These are phyloP conservation scores for Pelobates fuscus DNA, from an alignment of 2,113 vertebrate genomes.

Conservation along the genomic window DNA sequence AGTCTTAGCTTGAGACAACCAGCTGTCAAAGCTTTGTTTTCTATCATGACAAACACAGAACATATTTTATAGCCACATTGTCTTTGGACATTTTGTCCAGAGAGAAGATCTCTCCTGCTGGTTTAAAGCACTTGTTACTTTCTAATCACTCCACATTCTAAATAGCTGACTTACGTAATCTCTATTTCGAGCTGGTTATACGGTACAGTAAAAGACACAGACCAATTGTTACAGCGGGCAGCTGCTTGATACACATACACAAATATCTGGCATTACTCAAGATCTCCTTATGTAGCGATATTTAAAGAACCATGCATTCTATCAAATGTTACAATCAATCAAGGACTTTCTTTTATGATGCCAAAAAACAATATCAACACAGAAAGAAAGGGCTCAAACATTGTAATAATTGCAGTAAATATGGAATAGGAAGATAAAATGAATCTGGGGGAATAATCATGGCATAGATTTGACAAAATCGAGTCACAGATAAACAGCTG, in stretches of 20 bases:
- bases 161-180: not conserved
- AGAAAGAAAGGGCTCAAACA: not conserved
- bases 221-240: not conserved
- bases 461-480: no score
- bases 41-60: no score
- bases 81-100: not conserved
- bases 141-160: not conserved
- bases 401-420: no score
- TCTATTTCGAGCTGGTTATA: not conserved
- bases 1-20: no score
- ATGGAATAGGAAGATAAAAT: no score
- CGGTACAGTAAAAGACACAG: not conserved
- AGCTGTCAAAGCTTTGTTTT: no score
- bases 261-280: not conserved
- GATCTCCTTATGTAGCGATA: not conserved
- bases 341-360: constrained; percentile 4
- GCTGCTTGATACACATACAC: not conserved
- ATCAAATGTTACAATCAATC: not conserved
- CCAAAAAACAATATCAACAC: not conserved
- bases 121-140: not conserved
- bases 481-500: no score
- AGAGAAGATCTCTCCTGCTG: not conserved
- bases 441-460: no score
- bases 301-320: constrained; percentile 6
- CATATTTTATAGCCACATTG: no score